Conservation (phyloP, 1,140 invertebrate species). For the Stegodyphus dumicola region DNA sequence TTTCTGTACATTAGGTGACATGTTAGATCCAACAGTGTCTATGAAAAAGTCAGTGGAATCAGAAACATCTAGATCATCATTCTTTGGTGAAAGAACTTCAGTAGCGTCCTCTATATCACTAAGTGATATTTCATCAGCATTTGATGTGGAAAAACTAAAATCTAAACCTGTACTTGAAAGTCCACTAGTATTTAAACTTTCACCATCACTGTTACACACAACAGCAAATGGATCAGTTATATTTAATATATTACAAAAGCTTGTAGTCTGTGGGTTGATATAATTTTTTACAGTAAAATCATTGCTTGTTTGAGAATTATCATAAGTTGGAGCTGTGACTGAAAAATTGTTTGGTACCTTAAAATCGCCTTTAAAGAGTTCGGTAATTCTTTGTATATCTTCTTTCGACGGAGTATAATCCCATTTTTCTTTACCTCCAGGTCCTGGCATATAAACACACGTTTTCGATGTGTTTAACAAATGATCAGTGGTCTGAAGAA, state of each 20-base stretch:
- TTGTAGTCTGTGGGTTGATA: slow-evolving; percentile 84
- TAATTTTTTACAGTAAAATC: slow-evolving; percentile 65
- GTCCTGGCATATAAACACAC: slow-evolving; percentile 83
- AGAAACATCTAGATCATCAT: not conserved
- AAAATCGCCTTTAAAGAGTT: slow-evolving; percentile 77
- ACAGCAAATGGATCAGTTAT: slow-evolving; percentile 77
- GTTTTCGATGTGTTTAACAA: slow-evolving; percentile 79
- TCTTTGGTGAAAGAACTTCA: not conserved
- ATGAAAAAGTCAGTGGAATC: slow-evolving; percentile 1
- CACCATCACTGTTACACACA: not conserved
- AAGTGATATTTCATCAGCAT: slow-evolving; percentile 49
- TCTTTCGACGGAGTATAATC: slow-evolving; percentile 80
- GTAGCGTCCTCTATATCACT: slow-evolving; percentile 31
- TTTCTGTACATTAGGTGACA: not conserved
- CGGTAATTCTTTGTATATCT: slow-evolving; percentile 77
- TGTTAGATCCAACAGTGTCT: slow-evolving; percentile 1
- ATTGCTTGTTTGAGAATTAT: slow-evolving; percentile 60
- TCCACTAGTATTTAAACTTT: slow-evolving; percentile 31
- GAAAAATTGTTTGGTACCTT: slow-evolving; percentile 82
- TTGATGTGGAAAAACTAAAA: slow-evolving; percentile 1
- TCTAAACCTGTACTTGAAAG: slow-evolving; percentile 1
- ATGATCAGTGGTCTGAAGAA: slow-evolving; percentile 89
- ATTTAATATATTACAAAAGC: slow-evolving; percentile 82
- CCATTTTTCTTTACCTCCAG: slow-evolving; percentile 77
- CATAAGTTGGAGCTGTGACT: slow-evolving; percentile 76